Conservation (phyloP, 2,113 vertebrate genomes). For the Ceyx margarethae region DNA sequence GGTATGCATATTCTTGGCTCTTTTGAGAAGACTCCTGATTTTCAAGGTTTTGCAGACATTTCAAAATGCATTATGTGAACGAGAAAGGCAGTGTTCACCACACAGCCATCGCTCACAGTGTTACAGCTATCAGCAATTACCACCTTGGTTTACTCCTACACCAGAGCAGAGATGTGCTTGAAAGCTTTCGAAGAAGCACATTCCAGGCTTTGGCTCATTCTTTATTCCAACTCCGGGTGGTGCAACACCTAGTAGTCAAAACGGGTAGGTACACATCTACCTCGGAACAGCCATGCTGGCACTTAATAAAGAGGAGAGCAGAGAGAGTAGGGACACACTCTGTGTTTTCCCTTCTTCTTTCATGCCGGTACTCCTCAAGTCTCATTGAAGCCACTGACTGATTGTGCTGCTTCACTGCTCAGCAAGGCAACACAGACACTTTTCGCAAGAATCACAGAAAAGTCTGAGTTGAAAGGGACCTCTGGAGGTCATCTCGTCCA, state of each 20-base stretch:
- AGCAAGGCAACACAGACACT: neutral
- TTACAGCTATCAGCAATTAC: neutral
- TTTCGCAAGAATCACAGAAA: neutral
- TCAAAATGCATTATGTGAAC: neutral
- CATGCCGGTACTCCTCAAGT: neutral
- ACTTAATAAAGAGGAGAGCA: neutral
- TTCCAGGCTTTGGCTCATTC: neutral
- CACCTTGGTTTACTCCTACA: neutral
- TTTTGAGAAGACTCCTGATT: neutral
- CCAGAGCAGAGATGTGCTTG: neutral
- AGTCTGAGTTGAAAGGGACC: no score
- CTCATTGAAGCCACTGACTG: neutral
- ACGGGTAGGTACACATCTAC: neutral
- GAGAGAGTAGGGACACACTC: rapidly evolving
- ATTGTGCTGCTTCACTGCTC: neutral
- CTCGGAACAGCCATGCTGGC: neutral
- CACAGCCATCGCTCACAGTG: neutral
- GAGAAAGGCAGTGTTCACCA: neutral
- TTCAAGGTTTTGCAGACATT: neutral
- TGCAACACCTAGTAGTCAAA: neutral
- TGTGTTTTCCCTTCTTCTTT: neutral
- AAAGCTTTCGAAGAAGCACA: neutral
- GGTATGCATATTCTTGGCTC: neutral
- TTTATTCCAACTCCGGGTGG: neutral
- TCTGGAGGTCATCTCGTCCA: no score